phyloP scores from a whole-genome alignment of 2,797 vertebrate genomes.

The Melanotaenia boesemani region DNA sequence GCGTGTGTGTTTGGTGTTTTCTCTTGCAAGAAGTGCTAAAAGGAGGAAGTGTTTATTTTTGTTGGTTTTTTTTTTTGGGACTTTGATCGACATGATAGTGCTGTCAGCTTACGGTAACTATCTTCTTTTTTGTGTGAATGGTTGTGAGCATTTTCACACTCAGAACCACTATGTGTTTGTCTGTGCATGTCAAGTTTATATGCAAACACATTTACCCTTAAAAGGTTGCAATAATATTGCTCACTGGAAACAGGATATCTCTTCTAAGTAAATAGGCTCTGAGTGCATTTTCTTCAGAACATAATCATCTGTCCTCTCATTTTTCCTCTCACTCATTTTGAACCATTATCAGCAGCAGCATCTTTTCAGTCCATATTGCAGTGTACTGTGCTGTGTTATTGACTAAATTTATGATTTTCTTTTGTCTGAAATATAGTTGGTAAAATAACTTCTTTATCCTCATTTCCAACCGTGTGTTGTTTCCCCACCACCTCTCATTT shows the following conservation, averaged over 20 bases:
- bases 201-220: not conserved
- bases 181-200: not conserved
- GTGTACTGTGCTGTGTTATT: not conserved
- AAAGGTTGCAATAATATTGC: not conserved
- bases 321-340: not conserved
- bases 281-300: not conserved
- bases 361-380: not conserved
- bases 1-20: slow-evolving; percentile 15
- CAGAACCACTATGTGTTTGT: not conserved
- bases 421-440: not conserved
- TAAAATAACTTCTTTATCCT: not conserved
- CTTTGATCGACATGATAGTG: slow-evolving; percentile 11
- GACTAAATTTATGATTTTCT: not conserved
- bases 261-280: not conserved
- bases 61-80: slow-evolving; percentile 1
- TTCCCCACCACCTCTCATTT: not conserved
- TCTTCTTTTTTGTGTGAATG: not conserved
- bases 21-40: not conserved
- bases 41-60: slow-evolving; percentile 46
- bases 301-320: not conserved
- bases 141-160: not conserved
- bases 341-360: not conserved
- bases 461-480: not conserved
- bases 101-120: slow-evolving; percentile 29
- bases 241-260: slow-evolving; percentile 24